Conservation (phyloP, 2,888 invertebrate genomes). For the Phengaris alcon region DNA sequence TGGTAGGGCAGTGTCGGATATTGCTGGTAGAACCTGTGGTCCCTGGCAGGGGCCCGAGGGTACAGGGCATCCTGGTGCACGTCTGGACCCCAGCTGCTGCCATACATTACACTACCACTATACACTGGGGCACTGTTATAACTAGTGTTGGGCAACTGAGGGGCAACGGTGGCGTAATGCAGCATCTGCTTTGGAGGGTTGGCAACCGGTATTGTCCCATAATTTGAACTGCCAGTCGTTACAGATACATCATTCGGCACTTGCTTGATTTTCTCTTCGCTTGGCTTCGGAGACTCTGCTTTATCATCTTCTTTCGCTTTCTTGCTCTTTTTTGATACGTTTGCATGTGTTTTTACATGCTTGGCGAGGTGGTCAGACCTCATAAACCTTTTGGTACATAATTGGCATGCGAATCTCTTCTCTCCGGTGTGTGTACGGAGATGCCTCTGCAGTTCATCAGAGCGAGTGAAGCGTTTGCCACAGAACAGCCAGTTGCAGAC, state of each 20-base stretch:
- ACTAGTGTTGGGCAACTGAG: constrained; percentile 49
- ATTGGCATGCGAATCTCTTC: constrained; percentile 90
- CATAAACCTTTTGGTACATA: constrained; percentile 95
- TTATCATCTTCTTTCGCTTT: constrained; percentile 66
- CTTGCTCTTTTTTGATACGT: constrained; percentile 76
- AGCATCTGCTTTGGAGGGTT: constrained; percentile 54
- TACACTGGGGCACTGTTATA: constrained; percentile 56
- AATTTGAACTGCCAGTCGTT: constrained; percentile 56
- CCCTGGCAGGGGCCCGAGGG: constrained; percentile 54
- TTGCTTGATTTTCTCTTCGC: constrained; percentile 45
- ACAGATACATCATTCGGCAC: constrained; percentile 32
- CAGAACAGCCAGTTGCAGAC: constrained; percentile 93
- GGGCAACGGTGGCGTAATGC: constrained; percentile 59
- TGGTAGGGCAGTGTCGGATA: constrained; percentile 66
- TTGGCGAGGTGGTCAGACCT: constrained; percentile 96
- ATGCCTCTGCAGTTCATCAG: constrained; percentile 94
- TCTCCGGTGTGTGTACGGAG: constrained; percentile 93
- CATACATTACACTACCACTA: constrained; percentile 51
- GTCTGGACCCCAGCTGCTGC: constrained; percentile 62
- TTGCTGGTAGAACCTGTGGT: constrained; percentile 66
- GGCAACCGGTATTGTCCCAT: constrained; percentile 57
- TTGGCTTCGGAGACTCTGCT: constrained; percentile 54
- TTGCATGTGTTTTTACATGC: constrained; percentile 93
- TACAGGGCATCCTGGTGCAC: constrained; percentile 62
- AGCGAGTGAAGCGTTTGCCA: constrained; percentile 93